Evolutionary conservation across 2,113 vertebrate genomes (phyloP), one percentile per base, ranked within the genome.

Genomic region (Sebastes schlegelii): DNA sequence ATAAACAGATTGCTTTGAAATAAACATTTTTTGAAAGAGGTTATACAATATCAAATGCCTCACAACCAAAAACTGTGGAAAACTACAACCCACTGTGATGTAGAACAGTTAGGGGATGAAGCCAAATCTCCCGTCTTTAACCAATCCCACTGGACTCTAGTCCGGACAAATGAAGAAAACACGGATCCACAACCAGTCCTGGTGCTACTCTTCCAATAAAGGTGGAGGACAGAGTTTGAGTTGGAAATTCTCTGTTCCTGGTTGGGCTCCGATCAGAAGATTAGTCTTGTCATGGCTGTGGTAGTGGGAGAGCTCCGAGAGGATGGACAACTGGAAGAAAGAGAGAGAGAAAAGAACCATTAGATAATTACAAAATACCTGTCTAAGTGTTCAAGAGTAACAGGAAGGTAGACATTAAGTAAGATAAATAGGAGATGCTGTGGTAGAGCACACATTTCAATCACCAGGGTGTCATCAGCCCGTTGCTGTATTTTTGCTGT

Each of bases 201-300:
- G 13, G 7, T 8, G 40, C 86, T 93, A 99, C 60, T 99, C 97
- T 42, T 99, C 97, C 0, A 96, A 69, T 84, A 97, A 77, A 0
- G 98, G 98, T 0, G 97, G 98, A 0, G 98, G 97, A 0, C 94
- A 90, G 52, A 99, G 97, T 19, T 97, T 97, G 0, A 99, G 96
- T 84, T 96, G 96, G 91, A 98, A 98, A 86, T 94, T 97, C 91
- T 98, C 91, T 0, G 90, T 8, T 84, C 95, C 94, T 4, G 95
- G 86, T 0, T 97, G 96, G 85, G 93, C 85, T 21, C 95, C 1
- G 0, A 95, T 91, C 8, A 97, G 89, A 0, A 94, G 91, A 60
- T 96, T 89, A 0, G 93, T 87, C 92, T 94, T 97, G 61, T 99
- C 97, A 0, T 83, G 21, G 13, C 95, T 54, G 0, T 94, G 96